Base-by-base conservation (phyloP, 1,140 invertebrate genomes). In the Tenebrio molitor region DNA sequence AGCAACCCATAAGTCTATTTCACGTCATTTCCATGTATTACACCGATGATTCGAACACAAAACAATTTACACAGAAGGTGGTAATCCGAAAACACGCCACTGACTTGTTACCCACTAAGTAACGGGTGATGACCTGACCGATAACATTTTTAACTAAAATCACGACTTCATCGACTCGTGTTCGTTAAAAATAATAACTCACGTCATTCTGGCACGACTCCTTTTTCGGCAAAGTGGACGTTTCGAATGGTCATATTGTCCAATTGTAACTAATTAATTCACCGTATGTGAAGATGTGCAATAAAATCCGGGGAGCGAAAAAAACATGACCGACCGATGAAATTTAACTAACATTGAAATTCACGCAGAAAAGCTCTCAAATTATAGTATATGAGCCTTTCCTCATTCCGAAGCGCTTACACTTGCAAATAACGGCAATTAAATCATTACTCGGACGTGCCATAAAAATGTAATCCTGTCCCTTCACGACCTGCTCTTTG, bases 1-100 rank as follows among this genome's bases (percentile, higher is more conserved):
- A 58, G 29, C 50, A 58, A n/a, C 50, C 29, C 8, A 58, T 29
- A 58, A 66, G 17, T 66, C 21, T 23, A 23, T 17, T 34, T 42
- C 10, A 25, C 42, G 64, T 16, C 5, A 66, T 44, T 66, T 46
- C 42, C 64, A 66, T 46, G 64, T 46, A 66, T 66, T 66, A 66
- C 17, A 65, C 7, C 62, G 23, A 23, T 23, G 39, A n/a, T n/a
- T n/a, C 36, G 4, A 39, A 66, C 19, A 16, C 16, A 19, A 42
- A 65, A 66, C 64, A 34, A 58, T 29, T 58, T 58, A 58, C 29
- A 14, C 12, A n/a, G 50, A 29, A 58, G 15, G 23, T 14, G 15
- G 50, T 23, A 53, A 25, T 53, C 46, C 21, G 15, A 58, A 21
- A 33, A 21, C 50, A 58, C 50, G 50, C 50, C 4, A 58, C 15